Evolutionary conservation across 2,113 vertebrate species (phyloP), one percentile per base, ranked within the genome.

Genomic region (Vidua macroura): DNA sequence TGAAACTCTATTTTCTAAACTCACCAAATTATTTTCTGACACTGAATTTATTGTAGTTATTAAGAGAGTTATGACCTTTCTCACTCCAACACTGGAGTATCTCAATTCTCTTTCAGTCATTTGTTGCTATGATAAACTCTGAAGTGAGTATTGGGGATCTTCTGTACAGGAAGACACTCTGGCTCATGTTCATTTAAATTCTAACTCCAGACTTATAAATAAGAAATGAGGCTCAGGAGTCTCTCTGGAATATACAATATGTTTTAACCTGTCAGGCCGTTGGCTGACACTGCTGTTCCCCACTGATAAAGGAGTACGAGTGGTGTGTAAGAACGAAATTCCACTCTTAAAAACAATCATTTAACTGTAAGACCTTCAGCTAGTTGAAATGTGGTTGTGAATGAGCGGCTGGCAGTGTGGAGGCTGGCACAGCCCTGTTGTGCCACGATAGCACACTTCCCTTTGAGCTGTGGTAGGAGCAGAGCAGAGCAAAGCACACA

Each of bases 261-360:
- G 49, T 76, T 84, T 96, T 83, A 87, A 60, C 60, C 70, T 88
- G 78, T 68, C 68, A 86, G 86, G 25, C 68, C 33, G 6, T n/a
- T 75, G 94, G 78, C 58, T 92, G 94, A 78, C 70, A 80, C 70
- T 83, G 86, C 92, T 85, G 94, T 83, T 96, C 56, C 52, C 72
- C 37, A 3, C 81, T 87, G 96, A 94, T 95, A 94, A 91, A 93
- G 63, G 64, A 15, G 2, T 62, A 4, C 2, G 33, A 73, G 67
- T 18, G 53, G 16, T 51, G 23, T 39, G 41, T 11, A n/a, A 37
- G 51, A 81, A 86, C 48, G 51, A 51, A 81, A 60, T 80, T 83
- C 60, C 78, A 22, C 53, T 78, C 77, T 60, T 23, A 33, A 58
- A 85, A 74, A 51, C 25, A 19, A 67, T 59, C 1, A 2, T 62